Conservation (phyloP, 1,140 invertebrate species). For the Nautilus pompilius region DNA sequence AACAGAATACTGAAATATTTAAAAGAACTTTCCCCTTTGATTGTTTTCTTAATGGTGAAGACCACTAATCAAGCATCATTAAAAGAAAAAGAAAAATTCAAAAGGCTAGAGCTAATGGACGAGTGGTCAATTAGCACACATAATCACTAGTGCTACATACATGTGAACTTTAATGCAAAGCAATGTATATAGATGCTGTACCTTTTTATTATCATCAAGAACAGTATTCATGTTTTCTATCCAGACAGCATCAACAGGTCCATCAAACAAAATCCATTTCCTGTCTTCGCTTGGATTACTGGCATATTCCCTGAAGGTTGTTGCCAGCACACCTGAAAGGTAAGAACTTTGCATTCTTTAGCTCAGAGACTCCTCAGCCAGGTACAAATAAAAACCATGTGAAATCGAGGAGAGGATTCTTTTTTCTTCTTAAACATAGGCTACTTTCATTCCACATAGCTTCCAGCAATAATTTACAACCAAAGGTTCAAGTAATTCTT, state of each 20-base stretch:
- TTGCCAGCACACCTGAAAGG: conserved; percentile 61
- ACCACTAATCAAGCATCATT: no score
- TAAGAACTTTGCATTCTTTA: neutral
- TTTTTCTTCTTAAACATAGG: no score
- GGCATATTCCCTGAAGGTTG: conserved; percentile 56
- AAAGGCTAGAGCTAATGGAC: no score
- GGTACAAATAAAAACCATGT: no score
- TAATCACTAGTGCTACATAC: neutral
- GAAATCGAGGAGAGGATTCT: neutral
- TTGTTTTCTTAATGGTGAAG: no score
- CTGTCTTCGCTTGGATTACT: conserved; percentile 50
- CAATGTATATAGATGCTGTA: conserved; percentile 16
- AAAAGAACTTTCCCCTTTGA: no score
- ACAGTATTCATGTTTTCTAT: conserved; percentile 60
- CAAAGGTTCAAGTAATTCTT: no score
- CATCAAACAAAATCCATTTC: conserved; percentile 61
- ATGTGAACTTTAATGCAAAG: neutral
- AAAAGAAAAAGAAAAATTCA: no score
- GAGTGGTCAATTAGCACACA: neutral
- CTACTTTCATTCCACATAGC: no score
- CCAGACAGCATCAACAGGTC: conserved; percentile 58
- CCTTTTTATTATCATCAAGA: conserved; percentile 58
- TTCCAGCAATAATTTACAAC: no score
- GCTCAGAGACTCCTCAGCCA: neutral
- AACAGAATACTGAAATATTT: neutral